Conservation (phyloP, 2,888 invertebrate species). For the Cephus pulcher region DNA sequence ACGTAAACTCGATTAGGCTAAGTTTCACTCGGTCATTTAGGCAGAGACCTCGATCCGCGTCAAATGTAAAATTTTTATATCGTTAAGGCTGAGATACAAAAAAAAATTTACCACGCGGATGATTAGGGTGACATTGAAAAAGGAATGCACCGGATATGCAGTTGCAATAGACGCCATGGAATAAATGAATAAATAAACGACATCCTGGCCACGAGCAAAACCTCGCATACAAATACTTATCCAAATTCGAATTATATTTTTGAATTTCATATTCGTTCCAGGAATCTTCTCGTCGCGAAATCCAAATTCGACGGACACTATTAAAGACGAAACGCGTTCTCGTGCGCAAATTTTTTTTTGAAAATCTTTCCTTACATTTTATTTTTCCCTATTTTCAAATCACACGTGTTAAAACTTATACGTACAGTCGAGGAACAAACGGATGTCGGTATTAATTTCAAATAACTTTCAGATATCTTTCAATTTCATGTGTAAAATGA, state of each 20-base stretch:
- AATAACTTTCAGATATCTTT: too few relatives aligned
- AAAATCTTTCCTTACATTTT: too few relatives aligned
- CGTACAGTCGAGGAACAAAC: neutral
- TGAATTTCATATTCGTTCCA: conserved; percentile 2
- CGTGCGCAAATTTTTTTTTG: neutral
- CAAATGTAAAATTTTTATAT: neutral
- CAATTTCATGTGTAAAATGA: too few relatives aligned
- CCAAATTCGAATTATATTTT: neutral
- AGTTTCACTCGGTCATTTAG: neutral
- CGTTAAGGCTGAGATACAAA: neutral
- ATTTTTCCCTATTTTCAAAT: neutral
- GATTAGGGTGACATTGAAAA: neutral
- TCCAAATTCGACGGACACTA: neutral
- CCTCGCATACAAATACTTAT: neutral
- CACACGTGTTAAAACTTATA: neutral
- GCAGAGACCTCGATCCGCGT: neutral
- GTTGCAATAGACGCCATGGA: neutral
- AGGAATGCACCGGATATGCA: neutral
- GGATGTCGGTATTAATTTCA: neutral
- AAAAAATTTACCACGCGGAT: neutral
- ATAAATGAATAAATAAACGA: conserved; percentile 8
- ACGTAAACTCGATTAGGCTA: neutral
- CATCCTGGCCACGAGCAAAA: neutral
- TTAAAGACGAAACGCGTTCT: neutral
- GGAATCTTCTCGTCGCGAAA: neutral